These are phyloP conservation scores for Epirrita christyi DNA, from an alignment of 2,888 invertebrate species.

Conservation along the genomic window DNA sequence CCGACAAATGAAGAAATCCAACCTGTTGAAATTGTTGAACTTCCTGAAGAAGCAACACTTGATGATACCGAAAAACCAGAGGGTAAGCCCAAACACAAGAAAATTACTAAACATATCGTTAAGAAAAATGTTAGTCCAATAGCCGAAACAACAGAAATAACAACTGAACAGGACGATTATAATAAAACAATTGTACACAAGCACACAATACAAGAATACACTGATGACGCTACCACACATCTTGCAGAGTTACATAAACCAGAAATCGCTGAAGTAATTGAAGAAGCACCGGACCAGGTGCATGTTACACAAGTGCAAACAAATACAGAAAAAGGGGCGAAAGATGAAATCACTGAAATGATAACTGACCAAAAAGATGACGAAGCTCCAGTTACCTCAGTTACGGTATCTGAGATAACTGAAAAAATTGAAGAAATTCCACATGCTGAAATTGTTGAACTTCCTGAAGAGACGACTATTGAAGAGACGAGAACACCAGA, in stretches of 20 bases:
- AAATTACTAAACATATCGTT: constrained; percentile 58
- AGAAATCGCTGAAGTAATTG: constrained; percentile 48
- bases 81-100: constrained; percentile 35
- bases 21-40: constrained; percentile 35
- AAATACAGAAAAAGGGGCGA: constrained; percentile 46
- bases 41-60: constrained; percentile 34
- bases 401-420: constrained; percentile 31
- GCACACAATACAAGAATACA: constrained; percentile 43
- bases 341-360: constrained; percentile 44
- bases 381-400: constrained; percentile 29
- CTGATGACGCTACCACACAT: constrained; percentile 45
- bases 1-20: constrained; percentile 34
- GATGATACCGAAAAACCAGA: constrained; percentile 13
- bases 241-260: constrained; percentile 26
- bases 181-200: constrained; percentile 49
- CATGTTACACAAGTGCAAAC: constrained; percentile 31
- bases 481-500: constrained; percentile 49
- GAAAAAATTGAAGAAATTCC: constrained; percentile 14
- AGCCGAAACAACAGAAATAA: constrained; percentile 42
- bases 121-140: constrained; percentile 62
- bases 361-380: constrained; percentile 38
- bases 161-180: constrained; percentile 63
- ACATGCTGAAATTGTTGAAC: constrained; percentile 41
- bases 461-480: constrained; percentile 49
- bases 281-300: constrained; percentile 56